Evolutionary conservation across 2,888 invertebrate species (phyloP), one percentile per base, ranked within the genome.

Genomic region (Tinea trinotella): DNA sequence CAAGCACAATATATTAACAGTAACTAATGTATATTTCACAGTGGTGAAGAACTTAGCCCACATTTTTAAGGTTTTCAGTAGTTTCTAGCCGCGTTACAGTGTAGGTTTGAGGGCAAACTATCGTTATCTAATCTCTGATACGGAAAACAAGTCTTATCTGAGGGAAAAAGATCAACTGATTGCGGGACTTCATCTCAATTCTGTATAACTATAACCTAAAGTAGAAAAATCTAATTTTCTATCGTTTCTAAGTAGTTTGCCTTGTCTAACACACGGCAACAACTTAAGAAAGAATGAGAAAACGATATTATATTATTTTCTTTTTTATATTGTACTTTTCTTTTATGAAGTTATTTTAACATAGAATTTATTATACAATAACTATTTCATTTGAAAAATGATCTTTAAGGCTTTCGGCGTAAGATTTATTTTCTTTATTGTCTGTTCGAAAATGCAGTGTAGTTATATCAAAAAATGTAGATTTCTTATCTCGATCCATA

Each of bases 1-100:
- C 80, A 84, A 59, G 59, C 83, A 84, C 48, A 84, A 61, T 61
- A 83, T 77, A 64, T 82, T 80, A 13, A 84, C 72, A 35, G 71
- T 61, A 60, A 79, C 74, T 61, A 86, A 67, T 4, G 70, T 66
- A 57, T 84, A 85, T 64, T 82, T 84, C 13, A 85, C 84, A 7
- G 84, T 84, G 13, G 78, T 77, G 62, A 83, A 85, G 63, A 85
- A 63, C 74, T 84, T 85, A 7, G 74, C 69, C 64, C 68, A 74
- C 84, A 85, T 85, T 74, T 75, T 79, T 53, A 35, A 40, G 20
- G 13, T 22, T 50, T 50, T n/a, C 24, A 13, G 9, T 24, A 24
- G 5, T 13, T 2, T 36, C 15, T 46, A 24, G 24, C 3, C 50
- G 24, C 10, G 50, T 50, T 24, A n/a, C 13, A 24, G 5, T 22